Conservation (phyloP, 2,113 vertebrate species). For the Oreochromis spilurus region DNA sequence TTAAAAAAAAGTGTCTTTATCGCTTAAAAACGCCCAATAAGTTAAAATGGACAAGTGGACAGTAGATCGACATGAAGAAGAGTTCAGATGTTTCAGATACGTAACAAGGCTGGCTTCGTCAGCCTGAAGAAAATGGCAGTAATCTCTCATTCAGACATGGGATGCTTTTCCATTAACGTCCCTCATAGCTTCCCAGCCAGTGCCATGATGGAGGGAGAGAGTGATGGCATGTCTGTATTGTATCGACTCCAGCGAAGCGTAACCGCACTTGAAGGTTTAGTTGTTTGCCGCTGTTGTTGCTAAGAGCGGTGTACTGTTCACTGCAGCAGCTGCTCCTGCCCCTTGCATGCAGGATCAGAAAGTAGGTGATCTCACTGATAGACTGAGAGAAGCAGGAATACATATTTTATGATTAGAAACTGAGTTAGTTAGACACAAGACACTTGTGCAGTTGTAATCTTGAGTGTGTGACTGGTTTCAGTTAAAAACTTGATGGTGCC, state of each 20-base stretch:
- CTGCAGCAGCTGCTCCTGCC: background rate
- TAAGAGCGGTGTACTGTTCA: background rate
- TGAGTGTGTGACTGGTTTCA: background rate
- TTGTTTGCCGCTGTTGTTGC: background rate
- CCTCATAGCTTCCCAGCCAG: background rate
- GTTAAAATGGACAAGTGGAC: background rate
- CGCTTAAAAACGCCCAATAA: rapidly evolving
- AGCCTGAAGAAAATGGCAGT: background rate
- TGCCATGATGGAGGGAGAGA: background rate
- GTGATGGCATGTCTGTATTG: background rate
- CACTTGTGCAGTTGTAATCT: background rate
- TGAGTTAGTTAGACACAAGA: background rate
- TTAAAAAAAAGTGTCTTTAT: background rate
- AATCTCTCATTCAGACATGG: background rate
- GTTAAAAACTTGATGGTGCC: background rate
- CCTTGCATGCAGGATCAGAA: background rate
- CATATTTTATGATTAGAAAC: background rate
- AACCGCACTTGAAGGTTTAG: background rate
- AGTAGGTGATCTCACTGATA: background rate
- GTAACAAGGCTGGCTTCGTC: background rate
- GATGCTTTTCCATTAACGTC: background rate
- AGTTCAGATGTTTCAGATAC: background rate
- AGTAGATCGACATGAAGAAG: background rate
- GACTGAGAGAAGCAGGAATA: background rate
- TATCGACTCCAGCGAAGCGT: background rate